phyloP scores from a whole-genome alignment of 2,797 vertebrate genomes.

The Rhynchotus rufescens region DNA sequence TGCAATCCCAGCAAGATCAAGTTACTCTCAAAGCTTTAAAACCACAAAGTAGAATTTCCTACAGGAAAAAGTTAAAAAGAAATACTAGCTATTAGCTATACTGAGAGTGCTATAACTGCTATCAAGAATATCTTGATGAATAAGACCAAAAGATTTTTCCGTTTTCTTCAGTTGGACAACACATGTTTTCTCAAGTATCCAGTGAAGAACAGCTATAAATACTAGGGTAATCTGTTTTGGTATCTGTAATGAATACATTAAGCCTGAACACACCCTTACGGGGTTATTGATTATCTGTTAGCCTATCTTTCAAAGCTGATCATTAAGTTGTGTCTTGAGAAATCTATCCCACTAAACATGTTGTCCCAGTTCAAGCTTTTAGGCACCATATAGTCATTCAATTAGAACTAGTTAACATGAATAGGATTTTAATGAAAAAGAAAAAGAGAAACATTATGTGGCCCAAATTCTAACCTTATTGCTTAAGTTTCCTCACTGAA shows the following conservation, averaged over 20 bases:
- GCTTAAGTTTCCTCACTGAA: background rate
- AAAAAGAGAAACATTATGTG: background rate
- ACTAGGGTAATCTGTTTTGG: background rate
- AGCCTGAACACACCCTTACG: background rate
- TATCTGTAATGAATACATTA: slow-evolving; percentile 13
- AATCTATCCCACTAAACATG: slow-evolving; percentile 3
- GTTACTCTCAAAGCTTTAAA: background rate
- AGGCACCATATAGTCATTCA: background rate
- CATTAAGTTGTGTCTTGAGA: slow-evolving; percentile 18
- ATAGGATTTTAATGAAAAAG: slow-evolving; percentile 13
- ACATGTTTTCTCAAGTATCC: background rate
- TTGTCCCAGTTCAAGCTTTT: slow-evolving; percentile 1
- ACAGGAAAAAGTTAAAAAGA: background rate
- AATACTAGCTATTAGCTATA: background rate
- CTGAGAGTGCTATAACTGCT: background rate
- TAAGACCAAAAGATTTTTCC: background rate
- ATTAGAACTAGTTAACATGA: slow-evolving; percentile 22
- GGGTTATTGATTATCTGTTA: slow-evolving; percentile 50
- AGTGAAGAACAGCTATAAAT: background rate
- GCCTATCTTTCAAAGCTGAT: slow-evolving; percentile 24
- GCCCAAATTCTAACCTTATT: slow-evolving; percentile 30
- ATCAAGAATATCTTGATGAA: background rate
- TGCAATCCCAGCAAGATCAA: background rate
- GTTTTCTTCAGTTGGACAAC: background rate
- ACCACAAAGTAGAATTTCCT: background rate